Evolutionary conservation across 2,888 invertebrate genomes (phyloP).

Genomic region (Keiferia lycopersicella): DNA sequence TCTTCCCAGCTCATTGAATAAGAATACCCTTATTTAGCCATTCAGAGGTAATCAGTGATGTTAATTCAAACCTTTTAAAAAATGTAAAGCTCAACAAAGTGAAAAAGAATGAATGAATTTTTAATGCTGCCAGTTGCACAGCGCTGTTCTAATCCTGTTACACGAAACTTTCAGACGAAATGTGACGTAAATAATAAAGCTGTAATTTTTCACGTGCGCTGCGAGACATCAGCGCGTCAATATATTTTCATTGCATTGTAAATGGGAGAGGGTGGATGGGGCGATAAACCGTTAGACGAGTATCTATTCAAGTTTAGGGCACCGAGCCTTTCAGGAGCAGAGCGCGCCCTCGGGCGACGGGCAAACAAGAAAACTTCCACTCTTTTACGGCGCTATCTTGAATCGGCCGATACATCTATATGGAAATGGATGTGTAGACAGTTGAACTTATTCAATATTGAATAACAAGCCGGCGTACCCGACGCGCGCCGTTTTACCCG

Average conservation of each 20-base stretch:
- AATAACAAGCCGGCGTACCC: constrained; percentile 25
- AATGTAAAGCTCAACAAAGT: constrained; percentile 11
- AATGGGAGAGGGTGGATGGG: constrained; percentile 36
- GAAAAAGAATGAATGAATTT: constrained; percentile 1
- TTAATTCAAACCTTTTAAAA: constrained; percentile 21
- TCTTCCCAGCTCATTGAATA: constrained; percentile 21
- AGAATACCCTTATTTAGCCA: constrained; percentile 21
- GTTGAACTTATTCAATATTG: constrained; percentile 32
- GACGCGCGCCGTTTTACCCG: constrained; percentile 20
- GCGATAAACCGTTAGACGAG: constrained; percentile 38
- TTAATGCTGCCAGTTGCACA: neutral
- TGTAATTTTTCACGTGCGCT: constrained; percentile 28
- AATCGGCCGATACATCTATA: constrained; percentile 28
- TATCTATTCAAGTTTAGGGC: constrained; percentile 31
- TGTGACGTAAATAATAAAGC: constrained; percentile 19
- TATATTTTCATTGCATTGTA: constrained; percentile 47
- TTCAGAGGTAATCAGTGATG: constrained; percentile 20
- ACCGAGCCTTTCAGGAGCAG: constrained; percentile 21
- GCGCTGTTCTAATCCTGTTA: neutral
- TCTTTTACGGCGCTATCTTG: constrained; percentile 23
- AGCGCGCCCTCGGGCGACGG: constrained; percentile 22
- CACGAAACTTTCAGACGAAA: constrained; percentile 12
- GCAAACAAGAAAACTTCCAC: constrained; percentile 27
- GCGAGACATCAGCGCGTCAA: constrained; percentile 34
- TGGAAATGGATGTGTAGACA: constrained; percentile 31